Base-by-base conservation (phyloP, 2,888 invertebrate species). In the Pediacus dermestoides region DNA sequence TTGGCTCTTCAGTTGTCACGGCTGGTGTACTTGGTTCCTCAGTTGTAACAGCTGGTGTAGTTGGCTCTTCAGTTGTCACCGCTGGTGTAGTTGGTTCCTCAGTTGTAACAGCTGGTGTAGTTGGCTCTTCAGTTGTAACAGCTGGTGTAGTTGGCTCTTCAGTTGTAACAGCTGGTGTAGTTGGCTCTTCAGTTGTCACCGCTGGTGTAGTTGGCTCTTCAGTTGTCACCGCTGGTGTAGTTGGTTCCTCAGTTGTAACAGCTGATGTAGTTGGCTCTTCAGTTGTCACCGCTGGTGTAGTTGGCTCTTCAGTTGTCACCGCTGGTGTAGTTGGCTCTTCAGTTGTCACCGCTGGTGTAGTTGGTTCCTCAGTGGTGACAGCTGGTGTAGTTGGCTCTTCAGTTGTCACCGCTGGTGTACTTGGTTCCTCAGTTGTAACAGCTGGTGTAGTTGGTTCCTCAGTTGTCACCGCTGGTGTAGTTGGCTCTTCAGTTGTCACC, bases 361-460 rank as follows among this genome's bases (percentile, higher is more conserved):
- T 34, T n/a, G 18, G 9, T 11, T 12, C 14, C 4, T 3, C 25
- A 2, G 2, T n/a, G n/a, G n/a, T n/a, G n/a, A n/a, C n/a, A 9
- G 32, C 27, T 22, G 23, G n/a, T 12, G 31, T 26, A 12, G 38
- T 22, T n/a, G 9, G 10, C 18, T 23, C 36, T n/a, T 28, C 6
- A 7, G 26, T 27, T 39, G 13, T 9, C 14, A 36, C 26, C 7
- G 34, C 11, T 4, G 2, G 7, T 18, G 28, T 15, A 1, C 12
- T 10, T 11, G 30, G 16, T 9, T 53, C 42, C 13, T 48, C 37
- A 25, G 61, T 58, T 32, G 55, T 57, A 11, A 50, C 26, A 16
- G n/a, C n/a, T n/a, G n/a, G n/a, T n/a, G 43, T 28, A 30, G 53
- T 59, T 52, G 67, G 67, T 52, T 73, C 70, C 47, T 14, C 10